Evolutionary conservation across 1,140 invertebrate species (phyloP), one percentile per base, ranked within the genome.

Genomic region (Rhizoglyphus robini): DNA sequence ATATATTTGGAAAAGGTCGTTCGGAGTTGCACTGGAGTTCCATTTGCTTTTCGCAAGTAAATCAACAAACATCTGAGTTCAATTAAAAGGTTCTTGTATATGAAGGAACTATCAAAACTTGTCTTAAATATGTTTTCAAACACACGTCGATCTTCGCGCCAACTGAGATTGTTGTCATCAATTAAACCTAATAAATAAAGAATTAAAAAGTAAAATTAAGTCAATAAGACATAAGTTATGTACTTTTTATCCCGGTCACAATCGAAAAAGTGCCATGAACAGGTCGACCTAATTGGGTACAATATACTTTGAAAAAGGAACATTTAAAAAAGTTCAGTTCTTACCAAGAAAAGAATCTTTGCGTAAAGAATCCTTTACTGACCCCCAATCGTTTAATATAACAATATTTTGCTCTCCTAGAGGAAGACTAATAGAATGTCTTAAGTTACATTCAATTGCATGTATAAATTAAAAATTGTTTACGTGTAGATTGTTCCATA

Each of bases 121-220:
- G 88, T 77, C 25, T 83, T 79, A 67, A 92, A 77, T 63, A 85
- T 81, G 65, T 81, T 81, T 48, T 88, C 72, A 2, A 84, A 80
- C 75, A 90, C 90, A 57, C 77, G 76, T 46, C 88, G 79, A 68
- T 90, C 84, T 68, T 85, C 83, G 54, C 77, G 79, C 88, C 88
- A 91, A 4, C 84, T 71, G 8, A 79, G 70, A 0, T 88, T 87
- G 31, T 54, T 69, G 4, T 60, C 57, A 32, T 65, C 63, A 23
- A 65, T 57, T 29, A 64, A 38, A 48, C 63, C 63, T 64, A 34
- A 30, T n/a, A 4, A 31, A 60, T 32, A 20, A 54, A 11, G 25
- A 36, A n/a, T n/a, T n/a, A n/a, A n/a, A n/a, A n/a, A n/a, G n/a
- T n/a, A n/a, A n/a, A n/a, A n/a, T n/a, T n/a, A n/a, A n/a, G n/a